Base-by-base conservation (phyloP, 92 coral and sea anemone species). In the Siderastrea radians region DNA sequence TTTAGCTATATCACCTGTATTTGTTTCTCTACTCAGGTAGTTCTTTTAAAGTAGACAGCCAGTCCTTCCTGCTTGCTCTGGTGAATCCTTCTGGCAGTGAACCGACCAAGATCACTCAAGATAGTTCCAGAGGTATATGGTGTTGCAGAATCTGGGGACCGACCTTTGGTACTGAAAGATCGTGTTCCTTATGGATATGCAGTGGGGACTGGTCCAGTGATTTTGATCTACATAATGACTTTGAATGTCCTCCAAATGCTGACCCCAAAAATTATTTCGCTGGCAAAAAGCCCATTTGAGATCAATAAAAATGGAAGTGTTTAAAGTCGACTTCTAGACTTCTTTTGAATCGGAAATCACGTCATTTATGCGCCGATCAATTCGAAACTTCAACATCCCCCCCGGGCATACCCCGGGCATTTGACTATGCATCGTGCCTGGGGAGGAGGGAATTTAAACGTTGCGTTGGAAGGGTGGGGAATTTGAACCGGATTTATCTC, bases 41-140 rank as follows among this genome's bases (percentile, higher is more conserved):
- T 13, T 26, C 38, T 26, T 26, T 26, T 26, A 26, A 26, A 16
- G 65, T 6, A 54, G 89, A 85, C 12, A 44, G 43, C n/a, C 71
- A 76, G 3, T 6, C 85, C 55, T 81, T 87, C 80, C 83, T 87
- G 59, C 87, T 87, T 49, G 76, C 91, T 6, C 75, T 91, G 58
- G 80, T 67, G 0, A 91, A 87, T 54, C 74, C 76, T 7, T 62
- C 74, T 38, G 88, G 94, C 49, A 78, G 7, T 19, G 49, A 83
- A 16, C 71, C 88, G 6, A 51, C 65, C 6, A 91, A 87, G 90
- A 52, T 91, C 1, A 63, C 64, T 13, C 81, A 65, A 68, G 80
- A 57, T 9, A 63, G 84, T 7, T 55, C 0, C 0, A 2, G 1
- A 0, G 76, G 94, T 47, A 87, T 87, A 67, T 78, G 73, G 2